Evolutionary conservation across 2,113 vertebrate species (phyloP).

Genomic region (Acanthisitta chloris): DNA sequence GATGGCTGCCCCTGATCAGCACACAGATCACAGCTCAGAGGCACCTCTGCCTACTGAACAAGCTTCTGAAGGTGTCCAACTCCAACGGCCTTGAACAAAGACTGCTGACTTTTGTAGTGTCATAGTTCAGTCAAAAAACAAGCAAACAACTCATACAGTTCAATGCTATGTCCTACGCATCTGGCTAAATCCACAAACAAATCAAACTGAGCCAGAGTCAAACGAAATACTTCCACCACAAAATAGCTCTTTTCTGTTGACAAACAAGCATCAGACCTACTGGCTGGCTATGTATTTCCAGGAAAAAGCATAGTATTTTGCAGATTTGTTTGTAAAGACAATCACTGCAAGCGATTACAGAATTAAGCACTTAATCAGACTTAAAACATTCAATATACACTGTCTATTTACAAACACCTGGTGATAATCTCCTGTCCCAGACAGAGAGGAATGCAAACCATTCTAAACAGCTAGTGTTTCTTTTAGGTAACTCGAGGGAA

Average conservation of each 20-base stretch:
- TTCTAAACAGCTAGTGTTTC: background rate
- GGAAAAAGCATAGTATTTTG: background rate
- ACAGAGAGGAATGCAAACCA: background rate
- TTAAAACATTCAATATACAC: background rate
- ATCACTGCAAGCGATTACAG: background rate
- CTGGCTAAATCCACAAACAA: background rate
- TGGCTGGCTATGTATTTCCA: background rate
- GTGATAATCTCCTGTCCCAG: background rate
- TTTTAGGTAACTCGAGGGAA: background rate
- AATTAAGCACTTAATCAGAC: background rate
- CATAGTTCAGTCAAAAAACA: background rate
- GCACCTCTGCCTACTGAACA: background rate
- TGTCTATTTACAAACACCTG: background rate
- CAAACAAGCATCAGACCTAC: background rate
- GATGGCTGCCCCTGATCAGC: background rate
- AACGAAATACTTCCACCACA: background rate
- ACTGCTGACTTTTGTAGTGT: background rate
- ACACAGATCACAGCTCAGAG: background rate
- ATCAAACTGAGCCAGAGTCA: background rate
- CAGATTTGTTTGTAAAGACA: background rate
- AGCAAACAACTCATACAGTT: background rate
- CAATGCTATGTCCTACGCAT: rapidly evolving
- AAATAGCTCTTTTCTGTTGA: background rate
- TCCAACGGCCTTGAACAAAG: rapidly evolving
- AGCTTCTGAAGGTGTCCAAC: background rate